phyloP scores from a whole-genome alignment of 2,888 invertebrate genomes.

The Mystacides longicornis region DNA sequence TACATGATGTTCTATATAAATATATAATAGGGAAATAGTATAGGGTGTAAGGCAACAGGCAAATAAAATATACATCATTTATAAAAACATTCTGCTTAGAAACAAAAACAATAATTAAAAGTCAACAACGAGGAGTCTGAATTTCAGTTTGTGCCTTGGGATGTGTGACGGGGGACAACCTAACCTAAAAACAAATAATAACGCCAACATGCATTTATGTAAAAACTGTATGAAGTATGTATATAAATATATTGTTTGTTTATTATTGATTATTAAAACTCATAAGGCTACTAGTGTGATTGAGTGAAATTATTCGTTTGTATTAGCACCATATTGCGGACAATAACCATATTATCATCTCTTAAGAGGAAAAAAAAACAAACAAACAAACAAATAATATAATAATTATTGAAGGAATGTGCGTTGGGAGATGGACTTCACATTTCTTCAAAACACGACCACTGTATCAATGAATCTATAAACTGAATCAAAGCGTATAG shows the following conservation, averaged over 20 bases:
- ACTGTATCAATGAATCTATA: background rate
- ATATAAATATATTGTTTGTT: no score
- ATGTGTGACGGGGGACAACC: no score
- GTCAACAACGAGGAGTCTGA: no score
- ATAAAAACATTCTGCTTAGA: constrained; percentile 17
- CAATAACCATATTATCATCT: constrained; percentile 3
- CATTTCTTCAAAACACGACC: background rate
- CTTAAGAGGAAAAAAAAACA: constrained; percentile 12
- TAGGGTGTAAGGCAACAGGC: constrained; percentile 19
- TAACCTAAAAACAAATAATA: no score
- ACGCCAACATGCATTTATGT: constrained; percentile 8
- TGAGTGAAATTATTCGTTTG: no score
- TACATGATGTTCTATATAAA: constrained; percentile 23
- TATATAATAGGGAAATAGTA: constrained; percentile 6
- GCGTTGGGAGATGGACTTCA: background rate
- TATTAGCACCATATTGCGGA: constrained; percentile 27
- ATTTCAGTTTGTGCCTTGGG: no score
- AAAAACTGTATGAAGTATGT: no score
- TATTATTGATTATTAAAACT: no score
- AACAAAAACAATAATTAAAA: constrained; percentile 16
- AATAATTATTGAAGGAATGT: background rate
- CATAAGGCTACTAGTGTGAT: no score
- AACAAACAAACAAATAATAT: constrained; percentile 8
- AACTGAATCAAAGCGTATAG: background rate
- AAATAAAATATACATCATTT: constrained; percentile 25